Conservation (phyloP, 2,888 invertebrate species). For the Dasysyrphus albostriatus region DNA sequence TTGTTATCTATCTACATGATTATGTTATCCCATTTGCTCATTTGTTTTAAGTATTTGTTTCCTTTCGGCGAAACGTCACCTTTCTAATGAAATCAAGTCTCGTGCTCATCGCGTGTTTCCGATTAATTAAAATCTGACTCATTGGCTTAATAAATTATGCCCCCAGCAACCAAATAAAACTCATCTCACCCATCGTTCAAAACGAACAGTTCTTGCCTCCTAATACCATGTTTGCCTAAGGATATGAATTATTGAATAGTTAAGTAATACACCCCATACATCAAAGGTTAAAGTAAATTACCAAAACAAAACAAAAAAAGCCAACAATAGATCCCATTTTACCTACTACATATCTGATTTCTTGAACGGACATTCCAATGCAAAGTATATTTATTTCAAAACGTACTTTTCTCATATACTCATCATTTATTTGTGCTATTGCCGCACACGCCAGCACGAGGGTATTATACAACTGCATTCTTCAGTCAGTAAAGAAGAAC, state of each 20-base stretch:
- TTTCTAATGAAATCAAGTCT: background rate
- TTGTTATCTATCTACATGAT: too few relatives aligned
- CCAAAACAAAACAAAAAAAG: conserved; percentile 13
- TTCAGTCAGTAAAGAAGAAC: background rate
- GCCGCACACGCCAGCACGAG: conserved; percentile 63
- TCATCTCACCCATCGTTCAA: background rate
- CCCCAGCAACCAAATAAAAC: background rate
- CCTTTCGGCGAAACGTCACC: background rate
- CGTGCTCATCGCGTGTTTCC: background rate
- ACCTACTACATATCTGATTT: conserved; percentile 20
- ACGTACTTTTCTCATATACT: conserved; percentile 28
- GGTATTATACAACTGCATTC: conserved; percentile 14
- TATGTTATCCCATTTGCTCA: too few relatives aligned
- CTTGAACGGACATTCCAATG: conserved; percentile 29
- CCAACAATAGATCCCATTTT: conserved; percentile 14
- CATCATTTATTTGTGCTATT: conserved; percentile 1
- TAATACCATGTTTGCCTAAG: background rate
- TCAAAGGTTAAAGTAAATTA: conserved; percentile 10
- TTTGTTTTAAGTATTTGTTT: too few relatives aligned
- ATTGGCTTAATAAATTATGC: background rate
- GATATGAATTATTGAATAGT: background rate
- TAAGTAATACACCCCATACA: background rate
- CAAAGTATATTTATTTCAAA: conserved; percentile 12
- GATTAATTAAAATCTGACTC: background rate
- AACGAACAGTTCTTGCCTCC: too few relatives aligned